A percentile compares a stretch with the other conserved stretches of the same genome.
phyloP scores from a whole-genome alignment of 1,140 invertebrate genomes.

The Sminthurides bifidus region DNA sequence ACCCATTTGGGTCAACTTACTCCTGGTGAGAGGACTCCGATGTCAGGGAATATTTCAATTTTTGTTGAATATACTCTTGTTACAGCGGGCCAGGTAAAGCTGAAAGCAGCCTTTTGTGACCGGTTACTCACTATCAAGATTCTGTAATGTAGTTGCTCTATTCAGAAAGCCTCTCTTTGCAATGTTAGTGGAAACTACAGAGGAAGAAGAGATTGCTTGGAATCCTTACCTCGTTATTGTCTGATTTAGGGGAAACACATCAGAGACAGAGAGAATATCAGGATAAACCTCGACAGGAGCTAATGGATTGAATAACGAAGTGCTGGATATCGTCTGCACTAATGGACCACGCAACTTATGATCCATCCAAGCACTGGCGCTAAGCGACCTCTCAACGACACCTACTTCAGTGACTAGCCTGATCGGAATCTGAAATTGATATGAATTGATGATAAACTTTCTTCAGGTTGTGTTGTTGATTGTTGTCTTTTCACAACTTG shows the following conservation, averaged over 20 bases:
- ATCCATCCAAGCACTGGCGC: not conserved
- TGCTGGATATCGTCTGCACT: not conserved
- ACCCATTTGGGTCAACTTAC: not conserved
- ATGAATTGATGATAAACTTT: not conserved
- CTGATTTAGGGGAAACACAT: constrained; percentile 9
- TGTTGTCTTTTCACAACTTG: not conserved
- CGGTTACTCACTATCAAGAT: constrained; percentile 7
- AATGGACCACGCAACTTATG: not conserved
- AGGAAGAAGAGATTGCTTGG: not conserved
- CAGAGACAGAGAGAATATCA: not conserved
- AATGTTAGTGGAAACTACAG: not conserved
- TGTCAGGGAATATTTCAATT: constrained; percentile 2
- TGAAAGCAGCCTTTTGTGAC: constrained; percentile 9
- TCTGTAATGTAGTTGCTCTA: not conserved
- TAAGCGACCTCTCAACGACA: not conserved
- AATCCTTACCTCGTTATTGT: not conserved
- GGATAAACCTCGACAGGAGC: constrained; percentile 4
- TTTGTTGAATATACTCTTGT: not conserved
- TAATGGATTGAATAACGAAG: not conserved
- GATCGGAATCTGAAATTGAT: not conserved
- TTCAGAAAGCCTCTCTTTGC: not conserved
- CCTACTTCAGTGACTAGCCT: not conserved
- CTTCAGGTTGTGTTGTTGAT: not conserved
- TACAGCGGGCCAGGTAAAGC: constrained; percentile 8
- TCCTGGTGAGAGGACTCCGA: constrained; percentile 4